Evolutionary conservation across 1,140 invertebrate species (phyloP), one percentile per base, ranked within the genome.

Genomic region (Trichogramma pretiosum): DNA sequence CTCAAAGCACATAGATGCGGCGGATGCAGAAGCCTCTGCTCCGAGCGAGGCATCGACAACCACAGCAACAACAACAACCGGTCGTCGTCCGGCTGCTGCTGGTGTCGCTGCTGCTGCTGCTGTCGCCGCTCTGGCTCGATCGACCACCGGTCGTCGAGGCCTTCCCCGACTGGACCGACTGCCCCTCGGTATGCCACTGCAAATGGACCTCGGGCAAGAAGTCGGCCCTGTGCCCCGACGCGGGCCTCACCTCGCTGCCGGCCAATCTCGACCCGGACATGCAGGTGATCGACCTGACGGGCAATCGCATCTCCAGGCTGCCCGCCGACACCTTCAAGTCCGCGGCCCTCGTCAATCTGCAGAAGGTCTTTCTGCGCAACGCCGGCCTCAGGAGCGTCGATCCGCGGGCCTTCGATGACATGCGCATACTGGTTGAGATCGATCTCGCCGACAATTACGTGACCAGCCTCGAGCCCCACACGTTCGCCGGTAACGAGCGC

Each of bases 201-300:
- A 90, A 88, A 70, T 93, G 89, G 89, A 84, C 84, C 13, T 85
- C 83, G 13, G 88, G 88, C 21, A 91, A 91, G 67, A 89, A 89
- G 59, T 88, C 86, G 2, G 89, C 87, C 22, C 73, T 86, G 21
- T 92, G 89, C 68, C 79, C 80, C 44, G 80, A 84, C 46, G 80
- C 83, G 19, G 82, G 84, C 41, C 77, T 89, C 42, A 81, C 84
- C 54, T 77, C 80, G 46, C 74, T 90, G 19, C 88, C 88, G 16
- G 76, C 75, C 13, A 74, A 74, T 1, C 74, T 93, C 49, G 85
- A 86, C 59, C 77, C 84, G 0, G 87, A 89, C 50, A 85, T 91
- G 57, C 89, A 93, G 71, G 86, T 91, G 16, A 73, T 93, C 34
- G 85, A 91, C 59, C 68, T 93, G 3, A 83, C 84, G 32, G 81